Evolutionary conservation across 2,888 invertebrate genomes (phyloP), one percentile per base, ranked within the genome.

Genomic region (Heliconius charithonia): DNA sequence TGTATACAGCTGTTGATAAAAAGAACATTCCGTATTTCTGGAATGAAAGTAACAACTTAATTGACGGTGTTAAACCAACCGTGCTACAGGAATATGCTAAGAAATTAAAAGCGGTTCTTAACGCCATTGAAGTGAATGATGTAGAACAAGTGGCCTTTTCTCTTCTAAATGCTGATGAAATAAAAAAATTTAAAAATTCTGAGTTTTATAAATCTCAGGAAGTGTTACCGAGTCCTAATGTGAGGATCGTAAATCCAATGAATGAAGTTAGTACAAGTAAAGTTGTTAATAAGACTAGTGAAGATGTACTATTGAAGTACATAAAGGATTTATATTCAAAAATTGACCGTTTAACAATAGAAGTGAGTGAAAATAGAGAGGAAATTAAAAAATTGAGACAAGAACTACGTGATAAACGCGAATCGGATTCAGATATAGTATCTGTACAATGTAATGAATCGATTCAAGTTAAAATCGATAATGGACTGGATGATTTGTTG

Each of bases 1-100:
- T 94, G 0, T 84, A 90, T 78, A 81, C 83, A 6, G 92, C 92
- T 0, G 81, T 94, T 13, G 82, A 85, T 29, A 81, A 84, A 0
- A 90, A 90, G 76, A 86, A 86, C 9, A 94, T 94, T 22, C 89
- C 86, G 0, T 94, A 91, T 85, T 94, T 89, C 79, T 94, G 94
- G 94, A 88, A 94, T 63, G 80, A 87, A 19, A 84, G 88, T 0
- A 89, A 92, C 80, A 94, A 94, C 79, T 86, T 94, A 19, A 90
- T 94, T 0, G 89, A 86, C 1, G 85, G 89, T 12, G 81, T 96
- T 4, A 91, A 89, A 32, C 85, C 87, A 0, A 85, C 86, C 0
- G 82, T 90, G 0, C 87, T 90, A 65, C 86, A 86, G 25, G 83
- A 89, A 1, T 94, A 95, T 78, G 84, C 85, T 9, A 89, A 89